Base-by-base conservation (phyloP, 2,797 vertebrate species). In the Huso huso region DNA sequence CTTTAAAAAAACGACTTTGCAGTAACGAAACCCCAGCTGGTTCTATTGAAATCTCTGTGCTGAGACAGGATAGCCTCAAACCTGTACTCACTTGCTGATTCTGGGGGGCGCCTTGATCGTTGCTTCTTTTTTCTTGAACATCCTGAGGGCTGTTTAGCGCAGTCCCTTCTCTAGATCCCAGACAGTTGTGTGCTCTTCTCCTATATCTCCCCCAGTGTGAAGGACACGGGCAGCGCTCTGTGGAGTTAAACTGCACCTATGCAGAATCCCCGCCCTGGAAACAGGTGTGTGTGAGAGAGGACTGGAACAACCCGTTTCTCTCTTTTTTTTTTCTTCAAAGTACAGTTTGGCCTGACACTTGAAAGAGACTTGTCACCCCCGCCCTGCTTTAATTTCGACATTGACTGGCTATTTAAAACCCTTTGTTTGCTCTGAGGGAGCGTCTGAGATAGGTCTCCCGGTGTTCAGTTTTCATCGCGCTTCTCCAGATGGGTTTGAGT, bases 51-150 rank as follows among this genome's bases (percentile, higher is more conserved):
- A 37, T 37, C 37, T 37, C 37, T 4, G 37, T 37, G 37, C 37
- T 37, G 37, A 37, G 0, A 5, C 37, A 5, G 37, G 37, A 37
- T 5, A 4, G 0, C 5, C 37, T 37, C 37, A 37, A 37, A 37
- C 37, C 37, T 37, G 12, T 10, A 13, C 15, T 10, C 15, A 15
- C 10, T 72, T 84, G 72, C 59, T 80, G 62, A 82, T 61, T 74
- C 81, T 87, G 0, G 69, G 70, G 0, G 78, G 10, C 59, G 12
- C 18, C 77, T 88, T 89, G 68, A 79, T 1, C 0, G 12, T 70
- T 75, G 63, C 37, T 8, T 85, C 84, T 70, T 75, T 82, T 53
- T 75, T 83, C 73, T 79, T 86, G 3, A 74, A 83, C 87, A 90
- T 89, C 63, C 70, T 69, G 68, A 62, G 68, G 55, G 70, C 11